Conservation (phyloP, 35 echinoderm and acorn worm genomes). For the Apostichopus japonicus region DNA sequence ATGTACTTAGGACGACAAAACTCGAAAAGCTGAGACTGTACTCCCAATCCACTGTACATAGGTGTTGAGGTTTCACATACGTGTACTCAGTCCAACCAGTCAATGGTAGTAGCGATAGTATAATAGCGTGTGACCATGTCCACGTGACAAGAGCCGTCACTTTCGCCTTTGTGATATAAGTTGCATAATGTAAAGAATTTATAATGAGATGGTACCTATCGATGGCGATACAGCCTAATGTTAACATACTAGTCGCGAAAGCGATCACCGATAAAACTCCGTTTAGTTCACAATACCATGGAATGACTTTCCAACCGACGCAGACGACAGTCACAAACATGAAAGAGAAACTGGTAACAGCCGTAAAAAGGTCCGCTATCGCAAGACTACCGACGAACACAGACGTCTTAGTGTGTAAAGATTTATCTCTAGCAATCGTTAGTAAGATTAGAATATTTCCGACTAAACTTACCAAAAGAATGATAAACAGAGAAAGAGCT, state of each 20-base stretch:
- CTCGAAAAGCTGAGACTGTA: slow-evolving; percentile 47
- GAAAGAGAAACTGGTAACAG: slow-evolving; percentile 49
- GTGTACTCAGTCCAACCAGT: slow-evolving; percentile 71
- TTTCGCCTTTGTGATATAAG: slow-evolving; percentile 54
- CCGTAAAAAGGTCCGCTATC: slow-evolving; percentile 70
- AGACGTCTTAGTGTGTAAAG: slow-evolving; percentile 65
- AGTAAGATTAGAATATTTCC: slow-evolving; percentile 75
- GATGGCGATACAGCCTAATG: slow-evolving; percentile 68
- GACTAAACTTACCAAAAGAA: slow-evolving; percentile 59
- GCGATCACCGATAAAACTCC: slow-evolving; percentile 30
- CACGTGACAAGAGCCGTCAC: slow-evolving; percentile 48
- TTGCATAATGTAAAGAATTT: slow-evolving; percentile 62
- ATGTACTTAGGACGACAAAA: background rate
- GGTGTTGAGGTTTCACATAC: slow-evolving; percentile 60
- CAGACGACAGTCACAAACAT: slow-evolving; percentile 62
- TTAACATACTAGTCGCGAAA: slow-evolving; percentile 69
- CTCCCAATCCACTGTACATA: slow-evolving; percentile 74
- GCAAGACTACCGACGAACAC: slow-evolving; percentile 82
- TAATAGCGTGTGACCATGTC: slow-evolving; percentile 70
- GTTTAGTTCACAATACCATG: slow-evolving; percentile 54
- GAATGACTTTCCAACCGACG: slow-evolving; percentile 56
- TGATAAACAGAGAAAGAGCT: slow-evolving; percentile 34
- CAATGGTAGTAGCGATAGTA: slow-evolving; percentile 58
- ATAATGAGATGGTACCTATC: slow-evolving; percentile 80
- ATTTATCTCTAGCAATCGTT: slow-evolving; percentile 52